A percentile compares a stretch with the other conserved stretches of the same genome.
These are phyloP conservation scores for Drosophila neonasuta DNA, from an alignment of 2,888 invertebrate species.

Conservation along the genomic window DNA sequence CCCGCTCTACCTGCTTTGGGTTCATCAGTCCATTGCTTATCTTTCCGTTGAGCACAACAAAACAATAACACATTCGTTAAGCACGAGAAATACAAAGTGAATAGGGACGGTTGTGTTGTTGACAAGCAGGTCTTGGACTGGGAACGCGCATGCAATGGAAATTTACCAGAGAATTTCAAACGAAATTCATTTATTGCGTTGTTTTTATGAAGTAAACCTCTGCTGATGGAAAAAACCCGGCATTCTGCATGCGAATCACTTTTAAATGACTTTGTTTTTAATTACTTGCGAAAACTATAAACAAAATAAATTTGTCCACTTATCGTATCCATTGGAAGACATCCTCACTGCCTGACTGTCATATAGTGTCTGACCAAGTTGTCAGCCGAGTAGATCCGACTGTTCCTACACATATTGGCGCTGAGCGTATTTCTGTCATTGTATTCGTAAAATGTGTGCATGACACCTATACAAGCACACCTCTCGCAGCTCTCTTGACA, in stretches of 20 bases:
- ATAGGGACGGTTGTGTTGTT: slow-evolving; percentile 24
- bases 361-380: slow-evolving; percentile 20
- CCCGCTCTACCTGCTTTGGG: slow-evolving; percentile 10
- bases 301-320: background rate
- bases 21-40: slow-evolving; percentile 14
- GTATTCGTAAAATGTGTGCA: slow-evolving; percentile 2
- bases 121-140: slow-evolving; percentile 17
- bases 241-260: background rate
- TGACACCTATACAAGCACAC: slow-evolving; percentile 10
- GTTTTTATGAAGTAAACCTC: slow-evolving; percentile 6
- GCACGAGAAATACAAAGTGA: slow-evolving; percentile 9
- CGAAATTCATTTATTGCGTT: slow-evolving; percentile 18
- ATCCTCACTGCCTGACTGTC: slow-evolving; percentile 21
- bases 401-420: slow-evolving; percentile 3
- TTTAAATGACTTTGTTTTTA: background rate
- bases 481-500: slow-evolving; percentile 8
- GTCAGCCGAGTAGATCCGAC: background rate
- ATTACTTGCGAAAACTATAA: background rate
- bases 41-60: slow-evolving; percentile 15
- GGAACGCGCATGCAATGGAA: slow-evolving; percentile 26
- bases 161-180: slow-evolving; percentile 30
- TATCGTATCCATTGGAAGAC: background rate
- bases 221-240: background rate
- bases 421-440: background rate
- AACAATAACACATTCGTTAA: background rate